Percentiles rank a stretch among this genome's conserved stretches.
Evolutionary conservation across 2,888 invertebrate genomes (phyloP).

Genomic region (Ischnus inquisitorius): DNA sequence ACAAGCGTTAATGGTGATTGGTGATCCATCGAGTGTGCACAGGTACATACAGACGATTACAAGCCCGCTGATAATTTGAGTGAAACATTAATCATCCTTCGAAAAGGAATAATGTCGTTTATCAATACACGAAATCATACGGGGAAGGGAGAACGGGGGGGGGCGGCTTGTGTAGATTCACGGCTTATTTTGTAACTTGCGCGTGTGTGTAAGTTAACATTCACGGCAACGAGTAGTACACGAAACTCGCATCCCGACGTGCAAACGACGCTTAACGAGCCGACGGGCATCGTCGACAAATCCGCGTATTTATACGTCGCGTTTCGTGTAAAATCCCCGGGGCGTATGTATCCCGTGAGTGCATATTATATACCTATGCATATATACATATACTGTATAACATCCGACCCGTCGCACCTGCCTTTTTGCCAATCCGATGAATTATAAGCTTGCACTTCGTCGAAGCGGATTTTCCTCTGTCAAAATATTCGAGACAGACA

Average conservation of each 20-base stretch:
- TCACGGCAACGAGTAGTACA: slow-evolving; percentile 28
- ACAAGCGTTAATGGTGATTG: slow-evolving; percentile 56
- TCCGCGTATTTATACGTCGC: slow-evolving; percentile 83
- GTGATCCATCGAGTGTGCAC: slow-evolving; percentile 51
- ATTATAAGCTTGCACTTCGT: slow-evolving; percentile 80
- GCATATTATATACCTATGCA: slow-evolving; percentile 5
- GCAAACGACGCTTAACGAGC: slow-evolving; percentile 74
- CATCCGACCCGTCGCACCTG: slow-evolving; percentile 76
- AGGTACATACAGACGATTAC: slow-evolving; percentile 38
- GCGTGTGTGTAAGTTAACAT: slow-evolving; percentile 4
- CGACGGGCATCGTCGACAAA: slow-evolving; percentile 72
- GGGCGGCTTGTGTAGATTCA: slow-evolving; percentile 63
- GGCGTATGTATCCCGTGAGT: slow-evolving; percentile 39
- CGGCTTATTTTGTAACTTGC: slow-evolving; percentile 63
- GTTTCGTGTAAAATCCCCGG: slow-evolving; percentile 80
- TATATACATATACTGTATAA: slow-evolving; percentile 26
- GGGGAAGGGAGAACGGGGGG: neutral
- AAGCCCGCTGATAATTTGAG: slow-evolving; percentile 59
- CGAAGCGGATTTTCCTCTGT: slow-evolving; percentile 63
- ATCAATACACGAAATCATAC: slow-evolving; percentile 63
- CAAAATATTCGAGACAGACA: slow-evolving; percentile 57
- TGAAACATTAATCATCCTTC: slow-evolving; percentile 60
- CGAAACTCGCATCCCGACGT: slow-evolving; percentile 62
- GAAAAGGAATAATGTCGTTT: slow-evolving; percentile 66
- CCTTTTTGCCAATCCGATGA: slow-evolving; percentile 83